These are phyloP conservation scores for Pseudomyrmex flavicornis DNA, from an alignment of 1,140 invertebrate species.

Conservation along the genomic window DNA sequence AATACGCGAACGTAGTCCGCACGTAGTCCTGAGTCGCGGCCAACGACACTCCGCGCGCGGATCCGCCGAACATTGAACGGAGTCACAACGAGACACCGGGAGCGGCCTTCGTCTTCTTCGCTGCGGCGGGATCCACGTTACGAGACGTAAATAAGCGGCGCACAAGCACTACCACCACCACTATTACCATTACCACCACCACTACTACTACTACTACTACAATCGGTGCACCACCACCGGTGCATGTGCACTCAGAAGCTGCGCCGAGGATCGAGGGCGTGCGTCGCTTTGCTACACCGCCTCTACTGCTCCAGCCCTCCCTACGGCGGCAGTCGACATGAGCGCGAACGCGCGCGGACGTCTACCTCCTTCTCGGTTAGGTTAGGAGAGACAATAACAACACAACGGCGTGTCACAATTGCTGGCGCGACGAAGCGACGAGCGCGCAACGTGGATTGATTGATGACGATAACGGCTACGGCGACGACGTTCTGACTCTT, in stretches of 20 bases:
- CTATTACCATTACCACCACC: background rate
- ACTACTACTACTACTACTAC: too few species aligned
- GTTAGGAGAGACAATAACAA: conserved; percentile 54
- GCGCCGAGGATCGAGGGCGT: conserved; percentile 22
- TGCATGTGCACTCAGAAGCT: conserved; percentile 73
- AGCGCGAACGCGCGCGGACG: conserved; percentile 18
- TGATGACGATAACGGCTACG: background rate
- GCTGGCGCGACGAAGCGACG: background rate
- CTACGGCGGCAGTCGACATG: conserved; percentile 17
- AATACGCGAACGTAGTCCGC: too few species aligned
- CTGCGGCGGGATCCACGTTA: conserved; percentile 65
- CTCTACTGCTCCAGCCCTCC: background rate
- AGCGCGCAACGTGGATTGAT: too few species aligned
- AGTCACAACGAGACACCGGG: conserved; percentile 9
- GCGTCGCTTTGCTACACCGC: background rate
- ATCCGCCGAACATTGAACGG: conserved; percentile 4
- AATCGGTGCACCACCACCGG: conserved; percentile 65
- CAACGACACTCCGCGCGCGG: background rate
- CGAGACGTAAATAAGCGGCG: conserved; percentile 69
- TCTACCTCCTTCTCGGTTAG: conserved; percentile 34
- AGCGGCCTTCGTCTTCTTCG: background rate
- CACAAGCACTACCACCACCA: conserved; percentile 63
- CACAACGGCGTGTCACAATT: conserved; percentile 14
- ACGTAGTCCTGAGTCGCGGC: too few species aligned
- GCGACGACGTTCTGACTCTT: background rate